Evolutionary conservation across 2,888 invertebrate genomes (phyloP), one percentile per base, ranked within the genome.

Genomic region (Melolontha melolontha): DNA sequence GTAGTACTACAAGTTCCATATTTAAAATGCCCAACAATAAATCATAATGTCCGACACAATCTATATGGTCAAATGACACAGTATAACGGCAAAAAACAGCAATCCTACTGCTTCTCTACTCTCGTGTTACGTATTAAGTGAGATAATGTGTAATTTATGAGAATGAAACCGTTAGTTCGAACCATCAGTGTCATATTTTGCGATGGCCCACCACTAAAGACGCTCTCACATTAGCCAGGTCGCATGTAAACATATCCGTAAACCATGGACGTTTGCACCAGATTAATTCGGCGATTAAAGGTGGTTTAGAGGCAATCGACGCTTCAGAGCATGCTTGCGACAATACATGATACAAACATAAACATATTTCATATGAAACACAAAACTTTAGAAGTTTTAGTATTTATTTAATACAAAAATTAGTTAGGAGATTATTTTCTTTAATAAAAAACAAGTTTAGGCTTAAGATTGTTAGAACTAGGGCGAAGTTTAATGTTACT

Each of bases 81-180:
- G 52, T 12, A 12, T 5, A 34, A 22, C 11, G 22, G 7, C 12
- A 59, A 59, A 59, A 44, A 59, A 47, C 47, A 59, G 29, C 47
- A 16, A 10, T 16, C 11, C 14, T 12, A 52, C 16, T 22, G 8
- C 17, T 6, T 6, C 42, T 57, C 27, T 14, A 29, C 5, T 47
- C 10, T 29, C 47, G 47, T 29, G 59, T 47, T 59, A 59, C 47
- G 59, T 59, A 59, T 59, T 59, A 59, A 47, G 59, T 11, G 59
- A 59, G 59, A 59, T 59, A 59, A 59, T 59, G 14, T 29, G 44
- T 14, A 29, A 59, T 59, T 59, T 59, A 59, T 44, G 59, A 29
- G 44, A 14, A 47, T 10, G 34, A 14, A 44, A 47, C 55, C 12
- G 41, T 57, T 42, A 57, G 16, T 41, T 41, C 42, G 34, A 11